Percentiles rank a stretch among this genome's conserved stretches.
phyloP scores from a whole-genome alignment of 2,888 invertebrate genomes.

The Acleris holmiana region DNA sequence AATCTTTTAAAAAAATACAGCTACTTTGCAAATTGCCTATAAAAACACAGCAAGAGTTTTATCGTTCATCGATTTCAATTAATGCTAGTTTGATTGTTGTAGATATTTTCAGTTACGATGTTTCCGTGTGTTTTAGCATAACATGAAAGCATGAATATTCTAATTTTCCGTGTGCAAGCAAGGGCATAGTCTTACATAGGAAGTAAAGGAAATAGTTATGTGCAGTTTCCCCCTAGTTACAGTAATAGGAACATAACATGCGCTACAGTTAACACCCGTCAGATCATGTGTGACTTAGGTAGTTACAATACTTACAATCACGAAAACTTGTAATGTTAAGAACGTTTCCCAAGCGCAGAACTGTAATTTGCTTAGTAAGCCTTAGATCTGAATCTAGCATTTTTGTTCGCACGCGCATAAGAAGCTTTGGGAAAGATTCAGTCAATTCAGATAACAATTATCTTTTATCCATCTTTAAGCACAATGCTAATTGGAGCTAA shows the following conservation, averaged over 20 bases:
- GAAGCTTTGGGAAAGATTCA: slow-evolving; percentile 23
- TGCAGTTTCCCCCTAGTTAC: slow-evolving; percentile 47
- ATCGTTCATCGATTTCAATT: slow-evolving; percentile 6
- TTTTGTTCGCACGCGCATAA: slow-evolving; percentile 20
- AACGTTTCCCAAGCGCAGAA: slow-evolving; percentile 14
- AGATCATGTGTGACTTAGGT: slow-evolving; percentile 46
- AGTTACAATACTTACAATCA: neutral
- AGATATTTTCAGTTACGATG: slow-evolving; percentile 23
- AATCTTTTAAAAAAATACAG: neutral
- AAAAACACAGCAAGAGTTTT: neutral
- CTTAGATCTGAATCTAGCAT: slow-evolving; percentile 31
- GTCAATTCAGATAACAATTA: slow-evolving; percentile 17
- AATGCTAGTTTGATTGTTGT: slow-evolving; percentile 11
- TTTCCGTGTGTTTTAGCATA: slow-evolving; percentile 23
- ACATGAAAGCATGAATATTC: slow-evolving; percentile 42
- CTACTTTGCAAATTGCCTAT: neutral
- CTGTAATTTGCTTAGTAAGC: slow-evolving; percentile 8
- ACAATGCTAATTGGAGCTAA: slow-evolving; percentile 27
- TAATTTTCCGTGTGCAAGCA: slow-evolving; percentile 33
- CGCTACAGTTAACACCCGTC: slow-evolving; percentile 44
- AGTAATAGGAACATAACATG: slow-evolving; percentile 46
- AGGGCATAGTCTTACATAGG: slow-evolving; percentile 42
- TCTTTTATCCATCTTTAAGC: slow-evolving; percentile 19
- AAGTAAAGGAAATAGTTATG: slow-evolving; percentile 42
- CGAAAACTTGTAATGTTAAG: slow-evolving; percentile 1